phyloP scores from a whole-genome alignment of 2,888 invertebrate genomes.

The Xestoiulus laeticollis region DNA sequence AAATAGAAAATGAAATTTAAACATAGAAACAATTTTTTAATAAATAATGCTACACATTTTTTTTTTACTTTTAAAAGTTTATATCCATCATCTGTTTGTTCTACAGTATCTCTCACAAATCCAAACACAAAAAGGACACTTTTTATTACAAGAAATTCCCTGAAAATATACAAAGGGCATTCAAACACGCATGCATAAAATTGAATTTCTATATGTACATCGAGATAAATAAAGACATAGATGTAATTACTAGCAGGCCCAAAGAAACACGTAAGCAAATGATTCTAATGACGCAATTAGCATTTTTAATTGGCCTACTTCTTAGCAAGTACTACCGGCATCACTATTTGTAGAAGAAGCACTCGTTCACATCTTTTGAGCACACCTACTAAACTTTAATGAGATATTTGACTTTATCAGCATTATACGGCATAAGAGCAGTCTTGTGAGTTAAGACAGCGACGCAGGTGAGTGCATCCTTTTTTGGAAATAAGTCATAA shows the following conservation, averaged over 20 bases:
- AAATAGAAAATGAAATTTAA: too few relatives aligned
- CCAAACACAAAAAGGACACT: neutral
- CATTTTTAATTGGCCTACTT: neutral
- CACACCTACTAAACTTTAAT: neutral
- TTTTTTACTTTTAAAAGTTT: neutral
- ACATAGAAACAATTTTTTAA: too few relatives aligned
- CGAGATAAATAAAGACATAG: neutral
- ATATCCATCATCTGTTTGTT: neutral
- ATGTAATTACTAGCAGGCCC: neutral
- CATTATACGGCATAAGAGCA: neutral
- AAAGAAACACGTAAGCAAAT: neutral
- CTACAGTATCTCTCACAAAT: neutral
- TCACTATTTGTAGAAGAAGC: neutral
- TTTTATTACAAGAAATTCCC: constrained; percentile 1
- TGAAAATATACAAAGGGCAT: constrained; percentile 11
- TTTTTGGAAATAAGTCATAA: neutral
- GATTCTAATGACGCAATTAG: neutral
- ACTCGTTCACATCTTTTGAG: neutral
- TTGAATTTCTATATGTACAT: neutral
- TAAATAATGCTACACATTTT: too few relatives aligned
- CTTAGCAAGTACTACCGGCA: neutral
- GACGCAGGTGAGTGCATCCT: neutral
- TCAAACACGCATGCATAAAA: constrained; percentile 18
- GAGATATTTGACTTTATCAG: neutral
- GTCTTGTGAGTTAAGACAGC: neutral